Percentiles rank a stretch among this genome's conserved stretches.
Conservation (phyloP, 2,888 invertebrate species). For the Seira ritae region DNA sequence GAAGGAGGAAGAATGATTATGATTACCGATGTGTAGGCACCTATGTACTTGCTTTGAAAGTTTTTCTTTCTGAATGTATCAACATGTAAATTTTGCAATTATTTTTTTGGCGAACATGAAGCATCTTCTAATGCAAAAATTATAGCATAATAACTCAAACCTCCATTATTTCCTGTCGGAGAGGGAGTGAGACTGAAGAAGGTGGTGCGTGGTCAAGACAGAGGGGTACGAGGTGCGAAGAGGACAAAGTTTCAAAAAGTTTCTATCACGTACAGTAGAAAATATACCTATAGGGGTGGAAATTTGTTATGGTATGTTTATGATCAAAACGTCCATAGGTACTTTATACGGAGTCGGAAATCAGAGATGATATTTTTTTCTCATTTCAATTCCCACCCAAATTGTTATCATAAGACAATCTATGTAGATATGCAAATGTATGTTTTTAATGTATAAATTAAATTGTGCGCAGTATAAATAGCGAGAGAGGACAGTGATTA, state of each 20-base stretch:
- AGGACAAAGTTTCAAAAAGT: neutral
- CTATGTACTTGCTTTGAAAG: slow-evolving; percentile 6
- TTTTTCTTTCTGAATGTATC: neutral
- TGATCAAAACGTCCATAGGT: neutral
- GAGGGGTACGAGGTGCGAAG: neutral
- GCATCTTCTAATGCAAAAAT: neutral
- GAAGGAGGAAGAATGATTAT: neutral
- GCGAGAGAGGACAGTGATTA: too few relatives aligned
- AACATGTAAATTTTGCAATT: neutral
- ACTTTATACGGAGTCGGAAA: neutral
- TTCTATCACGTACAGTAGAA: too few relatives aligned
- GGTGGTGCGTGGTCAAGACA: neutral
- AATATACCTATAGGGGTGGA: neutral
- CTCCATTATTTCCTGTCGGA: neutral
- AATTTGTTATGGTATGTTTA: neutral
- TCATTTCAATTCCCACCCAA: neutral
- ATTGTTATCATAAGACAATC: neutral
- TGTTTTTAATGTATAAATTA: neutral
- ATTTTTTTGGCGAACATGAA: neutral
- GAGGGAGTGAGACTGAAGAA: neutral
- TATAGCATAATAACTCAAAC: slow-evolving; percentile 9
- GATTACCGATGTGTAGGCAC: too few relatives aligned
- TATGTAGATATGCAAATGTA: neutral
- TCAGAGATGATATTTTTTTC: neutral
- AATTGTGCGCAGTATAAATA: neutral